Base-by-base conservation (phyloP, 2,113 vertebrate genomes). In the Struthidea cinerea region DNA sequence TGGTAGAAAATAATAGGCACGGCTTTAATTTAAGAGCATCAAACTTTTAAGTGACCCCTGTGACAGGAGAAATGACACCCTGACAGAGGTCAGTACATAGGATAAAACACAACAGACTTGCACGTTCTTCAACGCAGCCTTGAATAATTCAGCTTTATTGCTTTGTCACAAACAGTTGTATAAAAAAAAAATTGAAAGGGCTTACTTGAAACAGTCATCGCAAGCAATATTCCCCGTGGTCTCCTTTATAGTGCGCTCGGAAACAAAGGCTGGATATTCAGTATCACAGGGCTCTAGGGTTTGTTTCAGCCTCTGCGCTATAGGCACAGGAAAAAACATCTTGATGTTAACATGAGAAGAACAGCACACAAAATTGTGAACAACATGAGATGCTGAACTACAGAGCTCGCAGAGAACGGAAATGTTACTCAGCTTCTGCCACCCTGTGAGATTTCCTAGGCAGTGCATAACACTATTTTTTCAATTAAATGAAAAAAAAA, bases 201-300 rank as follows among this genome's bases (percentile, higher is more conserved):
- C 98, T 95, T 99, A 99, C 99, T 99, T 99, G 96, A 98, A 98
- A 97, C 99, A 99, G 98, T 98, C 99, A 91, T 99, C 99, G 44
- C 99, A 99, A 97, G 99, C 98, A 76, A 99, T 98, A 97, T 98
- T 99, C 88, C 99, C 99, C 33, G 97, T 99, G 92, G 99, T 99
- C 97, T 99, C 99, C 97, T 99, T 99, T 98, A 99, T 99, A 96
- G 99, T 99, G 93, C 99, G 99, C 95, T 99, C 99, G 1, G 99
- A 99, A 95, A 99, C 98, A 85, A 99, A 99, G 26, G 99, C 99
- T 50, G 99, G 99, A 93, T 99, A 99, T 94, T 99, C 99, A 1
- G 99, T 99, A 87, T 99, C 99, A 93, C 99, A 99, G 41, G 99
- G 99, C 93, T 99, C 99, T 96, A 99, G 97, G 97, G 98, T 98